Percentiles rank a stretch among this genome's conserved stretches.
Evolutionary conservation across 2,797 vertebrate species (phyloP).

Genomic region (Rousettus madagascariensis): DNA sequence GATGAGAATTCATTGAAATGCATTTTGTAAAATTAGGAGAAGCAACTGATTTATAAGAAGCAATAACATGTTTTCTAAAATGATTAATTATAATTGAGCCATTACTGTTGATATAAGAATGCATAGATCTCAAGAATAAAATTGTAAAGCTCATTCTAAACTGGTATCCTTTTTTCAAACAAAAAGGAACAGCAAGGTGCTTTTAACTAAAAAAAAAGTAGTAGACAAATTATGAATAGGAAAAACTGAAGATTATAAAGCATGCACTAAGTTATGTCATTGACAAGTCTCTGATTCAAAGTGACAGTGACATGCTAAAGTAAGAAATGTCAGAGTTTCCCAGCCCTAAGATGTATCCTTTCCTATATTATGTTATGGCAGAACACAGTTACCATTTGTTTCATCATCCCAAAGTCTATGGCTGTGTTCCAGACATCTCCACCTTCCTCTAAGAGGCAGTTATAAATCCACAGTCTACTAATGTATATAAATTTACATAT

Average conservation of each 20-base stretch:
- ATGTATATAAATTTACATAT: constrained; percentile 65
- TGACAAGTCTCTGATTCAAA: constrained; percentile 10
- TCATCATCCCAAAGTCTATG: constrained; percentile 33
- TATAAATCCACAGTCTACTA: constrained; percentile 62
- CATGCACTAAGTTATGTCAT: neutral
- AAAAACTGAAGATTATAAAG: neutral
- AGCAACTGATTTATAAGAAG: constrained; percentile 62
- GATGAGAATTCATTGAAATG: constrained; percentile 54
- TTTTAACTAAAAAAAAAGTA: neutral
- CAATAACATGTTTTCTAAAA: constrained; percentile 26
- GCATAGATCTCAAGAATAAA: constrained; percentile 56
- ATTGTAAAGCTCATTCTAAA: constrained; percentile 4
- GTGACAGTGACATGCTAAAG: neutral
- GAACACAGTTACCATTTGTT: constrained; percentile 8
- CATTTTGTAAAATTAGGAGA: constrained; percentile 56
- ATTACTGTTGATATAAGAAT: constrained; percentile 55
- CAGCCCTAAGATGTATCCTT: neutral
- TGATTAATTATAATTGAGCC: constrained; percentile 62
- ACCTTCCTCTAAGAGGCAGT: constrained; percentile 41
- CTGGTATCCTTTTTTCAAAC: neutral
- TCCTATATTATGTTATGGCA: neutral
- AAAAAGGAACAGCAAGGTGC: neutral
- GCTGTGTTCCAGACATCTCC: neutral
- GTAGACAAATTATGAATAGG: constrained; percentile 1
- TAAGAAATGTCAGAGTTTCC: neutral